phyloP scores from a whole-genome alignment of 1,140 invertebrate species.

The Drusus annulatus region DNA sequence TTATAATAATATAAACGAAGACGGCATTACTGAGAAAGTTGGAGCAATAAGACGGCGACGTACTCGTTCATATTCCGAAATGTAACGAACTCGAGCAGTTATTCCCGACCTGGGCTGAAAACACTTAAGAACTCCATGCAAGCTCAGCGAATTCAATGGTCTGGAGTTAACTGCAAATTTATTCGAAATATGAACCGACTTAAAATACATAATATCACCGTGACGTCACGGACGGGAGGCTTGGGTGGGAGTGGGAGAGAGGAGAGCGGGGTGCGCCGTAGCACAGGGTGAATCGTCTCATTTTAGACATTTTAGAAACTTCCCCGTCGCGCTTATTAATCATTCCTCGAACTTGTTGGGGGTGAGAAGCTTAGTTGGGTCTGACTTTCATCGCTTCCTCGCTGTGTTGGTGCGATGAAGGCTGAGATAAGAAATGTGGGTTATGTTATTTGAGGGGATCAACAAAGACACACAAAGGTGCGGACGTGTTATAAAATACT shows the following conservation, averaged over 20 bases:
- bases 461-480: constrained; percentile 33
- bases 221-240: constrained; percentile 14
- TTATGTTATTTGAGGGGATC: constrained; percentile 22
- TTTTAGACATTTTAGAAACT: constrained; percentile 31
- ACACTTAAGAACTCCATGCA: constrained; percentile 43
- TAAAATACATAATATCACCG: constrained; percentile 46
- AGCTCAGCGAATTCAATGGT: constrained; percentile 57
- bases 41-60: no score
- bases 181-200: constrained; percentile 56
- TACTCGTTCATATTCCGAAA: no score
- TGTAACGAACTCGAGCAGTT: no score
- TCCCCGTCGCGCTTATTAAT: constrained; percentile 32
- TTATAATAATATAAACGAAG: no score
- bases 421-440: constrained; percentile 22
- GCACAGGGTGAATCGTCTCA: constrained; percentile 2
- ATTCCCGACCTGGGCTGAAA: neutral
- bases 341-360: constrained; percentile 14
- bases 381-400: neutral
- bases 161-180: constrained; percentile 59
- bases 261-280: neutral
- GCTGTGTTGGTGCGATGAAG: neutral
- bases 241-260: neutral
- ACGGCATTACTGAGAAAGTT: no score
- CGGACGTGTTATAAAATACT: constrained; percentile 38
- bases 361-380: neutral